Evolutionary conservation across 2,113 vertebrate species (phyloP).

Genomic region (Onychorhynchus coronatus): DNA sequence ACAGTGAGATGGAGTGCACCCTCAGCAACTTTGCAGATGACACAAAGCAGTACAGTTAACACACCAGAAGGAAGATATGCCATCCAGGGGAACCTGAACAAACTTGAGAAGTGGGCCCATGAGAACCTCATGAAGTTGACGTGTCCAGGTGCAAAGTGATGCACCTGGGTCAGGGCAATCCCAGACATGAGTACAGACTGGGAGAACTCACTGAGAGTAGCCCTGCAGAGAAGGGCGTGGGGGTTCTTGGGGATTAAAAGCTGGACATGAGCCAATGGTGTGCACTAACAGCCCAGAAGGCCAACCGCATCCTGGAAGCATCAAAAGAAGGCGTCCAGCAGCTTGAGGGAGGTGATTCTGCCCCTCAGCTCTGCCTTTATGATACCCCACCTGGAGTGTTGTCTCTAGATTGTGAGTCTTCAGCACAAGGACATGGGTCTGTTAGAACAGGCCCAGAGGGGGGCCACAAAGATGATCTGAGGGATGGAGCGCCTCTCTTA

Average conservation of each 20-base stretch:
- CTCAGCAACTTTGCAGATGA: background rate
- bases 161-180: background rate
- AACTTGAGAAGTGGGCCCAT: background rate
- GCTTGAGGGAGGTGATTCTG: background rate
- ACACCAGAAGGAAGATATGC: background rate
- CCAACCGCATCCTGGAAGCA: background rate
- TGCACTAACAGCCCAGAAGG: background rate
- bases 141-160: background rate
- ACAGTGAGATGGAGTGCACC: background rate
- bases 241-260: background rate
- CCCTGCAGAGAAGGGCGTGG: background rate
- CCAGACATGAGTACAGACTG: background rate
- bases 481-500: background rate
- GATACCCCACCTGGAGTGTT: background rate
- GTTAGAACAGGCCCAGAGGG: background rate
- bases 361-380: background rate
- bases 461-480: fast-evolving
- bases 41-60: background rate
- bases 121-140: background rate
- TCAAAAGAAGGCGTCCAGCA: background rate
- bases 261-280: background rate
- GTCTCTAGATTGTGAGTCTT: background rate
- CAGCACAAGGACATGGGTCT: background rate
- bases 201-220: background rate
- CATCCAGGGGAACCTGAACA: background rate